Conservation (phyloP, 1,140 invertebrate genomes). For the Meloidogyne hapla region DNA sequence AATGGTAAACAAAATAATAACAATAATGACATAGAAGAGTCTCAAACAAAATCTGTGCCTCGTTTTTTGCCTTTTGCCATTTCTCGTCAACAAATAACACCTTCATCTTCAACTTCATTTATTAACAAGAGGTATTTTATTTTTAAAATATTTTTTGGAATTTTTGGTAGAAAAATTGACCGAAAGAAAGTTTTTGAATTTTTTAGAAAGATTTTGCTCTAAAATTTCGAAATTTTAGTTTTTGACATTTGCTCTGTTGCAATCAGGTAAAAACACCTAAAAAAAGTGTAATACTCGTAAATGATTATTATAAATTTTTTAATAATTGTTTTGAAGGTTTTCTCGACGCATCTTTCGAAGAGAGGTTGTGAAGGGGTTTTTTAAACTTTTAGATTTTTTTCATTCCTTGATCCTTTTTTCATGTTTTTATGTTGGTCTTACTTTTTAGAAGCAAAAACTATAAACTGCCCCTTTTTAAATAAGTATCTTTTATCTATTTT, state of each 20-base stretch:
- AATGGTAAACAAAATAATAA: neutral
- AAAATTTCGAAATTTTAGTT: neutral
- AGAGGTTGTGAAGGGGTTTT: neutral
- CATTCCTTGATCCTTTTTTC: no score
- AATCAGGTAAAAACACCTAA: neutral
- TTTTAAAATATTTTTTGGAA: no score
- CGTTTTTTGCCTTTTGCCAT: slow-evolving; percentile 2
- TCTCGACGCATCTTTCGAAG: neutral
- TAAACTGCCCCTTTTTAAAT: no score
- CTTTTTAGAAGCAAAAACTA: neutral
- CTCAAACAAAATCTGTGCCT: neutral
- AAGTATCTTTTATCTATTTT: no score
- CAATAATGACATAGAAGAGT: neutral
- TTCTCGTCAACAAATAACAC: neutral
- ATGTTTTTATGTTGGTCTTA: no score
- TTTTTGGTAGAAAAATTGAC: neutral
- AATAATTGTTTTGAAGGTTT: slow-evolving; percentile 5
- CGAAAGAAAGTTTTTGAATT: neutral
- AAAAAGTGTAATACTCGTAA: neutral
- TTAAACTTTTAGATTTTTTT: no score
- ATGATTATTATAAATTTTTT: neutral
- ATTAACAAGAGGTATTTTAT: neutral
- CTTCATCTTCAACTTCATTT: neutral
- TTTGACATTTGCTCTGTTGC: neutral
- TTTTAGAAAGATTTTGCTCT: neutral